phyloP scores from a whole-genome alignment of 92 coral and sea anemone species.

The Hydrozoanthus gracilis region DNA sequence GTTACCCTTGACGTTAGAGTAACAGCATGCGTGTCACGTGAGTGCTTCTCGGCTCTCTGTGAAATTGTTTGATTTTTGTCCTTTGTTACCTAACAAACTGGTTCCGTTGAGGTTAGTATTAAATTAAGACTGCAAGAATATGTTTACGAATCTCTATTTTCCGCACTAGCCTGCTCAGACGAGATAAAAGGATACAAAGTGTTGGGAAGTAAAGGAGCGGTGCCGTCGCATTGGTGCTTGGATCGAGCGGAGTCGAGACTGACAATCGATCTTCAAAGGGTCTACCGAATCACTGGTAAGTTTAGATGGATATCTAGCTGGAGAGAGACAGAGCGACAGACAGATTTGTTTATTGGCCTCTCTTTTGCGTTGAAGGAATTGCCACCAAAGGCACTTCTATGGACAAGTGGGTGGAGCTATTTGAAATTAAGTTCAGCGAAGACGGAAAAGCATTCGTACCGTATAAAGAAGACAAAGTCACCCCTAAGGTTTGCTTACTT shows the following conservation, averaged over 20 bases:
- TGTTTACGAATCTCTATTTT: neutral
- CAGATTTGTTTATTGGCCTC: neutral
- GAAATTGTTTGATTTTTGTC: no score
- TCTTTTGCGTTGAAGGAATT: constrained; percentile 54
- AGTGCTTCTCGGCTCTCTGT: no score
- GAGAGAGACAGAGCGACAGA: neutral
- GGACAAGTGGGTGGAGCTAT: constrained; percentile 86
- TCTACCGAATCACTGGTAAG: constrained; percentile 29
- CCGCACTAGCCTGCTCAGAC: constrained; percentile 14
- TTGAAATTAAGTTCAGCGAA: constrained; percentile 72
- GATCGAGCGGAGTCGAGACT: neutral
- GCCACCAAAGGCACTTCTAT: constrained; percentile 80
- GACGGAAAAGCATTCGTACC: constrained; percentile 76
- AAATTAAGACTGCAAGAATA: no score
- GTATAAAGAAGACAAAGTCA: constrained; percentile 61
- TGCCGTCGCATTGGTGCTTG: neutral
- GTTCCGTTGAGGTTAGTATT: no score
- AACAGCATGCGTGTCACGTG: no score
- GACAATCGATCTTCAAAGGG: constrained; percentile 2
- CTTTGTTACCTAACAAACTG: no score
- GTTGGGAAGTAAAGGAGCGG: neutral
- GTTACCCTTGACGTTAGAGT: no score
- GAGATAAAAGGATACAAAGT: constrained; percentile 11
- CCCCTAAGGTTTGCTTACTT: constrained; percentile 59
- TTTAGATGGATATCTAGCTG: neutral